These are phyloP conservation scores for Hydrophis major DNA, from an alignment of 2,797 vertebrate species.

Conservation along the genomic window DNA sequence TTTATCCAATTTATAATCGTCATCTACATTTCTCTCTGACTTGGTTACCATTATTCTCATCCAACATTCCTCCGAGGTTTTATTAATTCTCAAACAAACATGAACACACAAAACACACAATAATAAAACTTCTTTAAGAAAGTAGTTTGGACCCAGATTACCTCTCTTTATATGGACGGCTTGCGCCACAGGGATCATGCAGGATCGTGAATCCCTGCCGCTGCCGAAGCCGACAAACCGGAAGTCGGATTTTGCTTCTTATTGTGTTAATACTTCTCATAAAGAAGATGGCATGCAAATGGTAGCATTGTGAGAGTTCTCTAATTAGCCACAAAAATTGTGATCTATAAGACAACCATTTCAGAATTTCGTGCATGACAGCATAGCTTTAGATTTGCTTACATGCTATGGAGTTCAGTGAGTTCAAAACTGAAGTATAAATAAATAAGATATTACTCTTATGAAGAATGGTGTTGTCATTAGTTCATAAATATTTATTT, in stretches of 20 bases:
- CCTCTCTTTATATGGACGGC: too few relatives aligned
- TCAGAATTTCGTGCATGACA: background rate
- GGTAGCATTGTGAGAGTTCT: conserved; percentile 1
- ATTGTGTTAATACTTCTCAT: background rate
- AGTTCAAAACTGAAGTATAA: background rate
- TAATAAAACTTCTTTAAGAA: too few relatives aligned
- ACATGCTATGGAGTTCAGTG: background rate
- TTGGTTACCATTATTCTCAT: too few relatives aligned
- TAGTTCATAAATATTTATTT: background rate
- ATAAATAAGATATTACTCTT: background rate
- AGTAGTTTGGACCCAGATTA: too few relatives aligned
- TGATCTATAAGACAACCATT: background rate
- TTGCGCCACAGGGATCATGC: too few relatives aligned
- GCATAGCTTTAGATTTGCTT: background rate
- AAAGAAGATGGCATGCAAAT: background rate
- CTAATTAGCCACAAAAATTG: background rate
- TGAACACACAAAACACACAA: too few relatives aligned
- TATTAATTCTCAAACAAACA: too few relatives aligned
- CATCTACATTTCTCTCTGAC: too few relatives aligned
- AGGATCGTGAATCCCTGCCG: too few relatives aligned
- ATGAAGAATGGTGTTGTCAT: background rate
- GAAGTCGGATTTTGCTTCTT: background rate
- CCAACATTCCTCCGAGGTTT: too few relatives aligned
- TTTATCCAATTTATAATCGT: too few relatives aligned
- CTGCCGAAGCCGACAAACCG: too few relatives aligned